Conservation (phyloP, 2,888 invertebrate genomes). For the Crocallis elinguaria region DNA sequence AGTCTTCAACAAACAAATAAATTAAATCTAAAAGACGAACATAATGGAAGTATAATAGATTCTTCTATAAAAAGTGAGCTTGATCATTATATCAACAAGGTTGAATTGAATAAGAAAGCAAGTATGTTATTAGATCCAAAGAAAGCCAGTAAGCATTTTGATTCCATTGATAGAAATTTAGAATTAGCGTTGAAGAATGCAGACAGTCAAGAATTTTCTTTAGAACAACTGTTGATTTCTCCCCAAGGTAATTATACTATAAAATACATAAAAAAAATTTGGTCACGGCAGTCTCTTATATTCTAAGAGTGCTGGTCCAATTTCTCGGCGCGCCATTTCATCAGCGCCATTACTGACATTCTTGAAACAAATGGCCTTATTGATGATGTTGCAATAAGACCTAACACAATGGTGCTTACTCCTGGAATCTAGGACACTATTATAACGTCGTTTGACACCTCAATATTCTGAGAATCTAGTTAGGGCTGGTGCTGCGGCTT, state of each 20-base stretch:
- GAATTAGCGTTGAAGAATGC: slow-evolving; percentile 62
- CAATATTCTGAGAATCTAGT: no score
- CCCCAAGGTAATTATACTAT: slow-evolving; percentile 54
- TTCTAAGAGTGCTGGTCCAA: no score
- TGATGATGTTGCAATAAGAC: no score
- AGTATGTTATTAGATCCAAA: slow-evolving; percentile 4
- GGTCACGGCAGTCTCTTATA: no score
- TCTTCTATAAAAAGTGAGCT: slow-evolving; percentile 24
- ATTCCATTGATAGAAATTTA: slow-evolving; percentile 65
- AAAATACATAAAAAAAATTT: no score
- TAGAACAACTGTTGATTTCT: slow-evolving; percentile 63
- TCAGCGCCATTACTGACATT: no score
- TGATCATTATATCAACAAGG: slow-evolving; percentile 32
- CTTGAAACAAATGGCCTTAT: no score
- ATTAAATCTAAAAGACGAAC: background rate
- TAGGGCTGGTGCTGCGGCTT: no score
- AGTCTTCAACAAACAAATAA: background rate
- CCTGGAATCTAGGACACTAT: no score
- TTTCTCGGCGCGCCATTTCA: no score
- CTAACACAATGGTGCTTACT: no score
- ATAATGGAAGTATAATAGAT: background rate
- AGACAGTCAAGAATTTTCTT: slow-evolving; percentile 49
- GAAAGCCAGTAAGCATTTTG: slow-evolving; percentile 12
- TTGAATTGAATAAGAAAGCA: slow-evolving; percentile 25
- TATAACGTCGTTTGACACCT: no score